Conservation (phyloP, 2,113 vertebrate species). For the Scartelaos histophorus region DNA sequence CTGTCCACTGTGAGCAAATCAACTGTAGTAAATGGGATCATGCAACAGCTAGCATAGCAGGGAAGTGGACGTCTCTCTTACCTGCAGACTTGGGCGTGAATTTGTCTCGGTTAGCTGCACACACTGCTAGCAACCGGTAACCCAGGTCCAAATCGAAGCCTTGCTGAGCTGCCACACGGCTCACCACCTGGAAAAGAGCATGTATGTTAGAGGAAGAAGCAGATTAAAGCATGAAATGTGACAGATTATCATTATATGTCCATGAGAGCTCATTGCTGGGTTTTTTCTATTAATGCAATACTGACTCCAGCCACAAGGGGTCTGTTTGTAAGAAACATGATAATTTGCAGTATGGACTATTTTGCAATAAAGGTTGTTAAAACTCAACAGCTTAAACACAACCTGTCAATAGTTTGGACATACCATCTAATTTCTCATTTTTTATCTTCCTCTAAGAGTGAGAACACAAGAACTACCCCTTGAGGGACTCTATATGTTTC, state of each 20-base stretch:
- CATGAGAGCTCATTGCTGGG: background rate
- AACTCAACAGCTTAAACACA: background rate
- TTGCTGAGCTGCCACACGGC: constrained; percentile 96
- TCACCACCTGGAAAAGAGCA: constrained; percentile 86
- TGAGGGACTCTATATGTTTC: background rate
- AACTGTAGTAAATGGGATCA: constrained; percentile 38
- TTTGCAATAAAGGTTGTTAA: background rate
- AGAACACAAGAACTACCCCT: background rate
- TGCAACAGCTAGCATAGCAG: constrained; percentile 24
- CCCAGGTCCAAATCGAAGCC: constrained; percentile 98
- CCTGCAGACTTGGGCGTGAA: constrained; percentile 99
- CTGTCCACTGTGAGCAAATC: constrained; percentile 15
- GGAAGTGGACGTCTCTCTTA: constrained; percentile 71
- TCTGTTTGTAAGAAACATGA: background rate
- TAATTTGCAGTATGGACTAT: background rate
- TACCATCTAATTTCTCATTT: no score
- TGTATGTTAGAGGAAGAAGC: background rate
- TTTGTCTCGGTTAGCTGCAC: constrained; percentile 98
- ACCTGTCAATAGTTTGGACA: no score
- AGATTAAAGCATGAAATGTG: background rate
- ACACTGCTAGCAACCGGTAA: constrained; percentile 97
- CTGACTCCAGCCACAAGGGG: background rate
- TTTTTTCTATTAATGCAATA: background rate
- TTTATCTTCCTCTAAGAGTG: no score
- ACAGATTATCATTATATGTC: background rate